phyloP scores from a whole-genome alignment of 2,888 invertebrate genomes.

The Parapristionchus giblindavisi region DNA sequence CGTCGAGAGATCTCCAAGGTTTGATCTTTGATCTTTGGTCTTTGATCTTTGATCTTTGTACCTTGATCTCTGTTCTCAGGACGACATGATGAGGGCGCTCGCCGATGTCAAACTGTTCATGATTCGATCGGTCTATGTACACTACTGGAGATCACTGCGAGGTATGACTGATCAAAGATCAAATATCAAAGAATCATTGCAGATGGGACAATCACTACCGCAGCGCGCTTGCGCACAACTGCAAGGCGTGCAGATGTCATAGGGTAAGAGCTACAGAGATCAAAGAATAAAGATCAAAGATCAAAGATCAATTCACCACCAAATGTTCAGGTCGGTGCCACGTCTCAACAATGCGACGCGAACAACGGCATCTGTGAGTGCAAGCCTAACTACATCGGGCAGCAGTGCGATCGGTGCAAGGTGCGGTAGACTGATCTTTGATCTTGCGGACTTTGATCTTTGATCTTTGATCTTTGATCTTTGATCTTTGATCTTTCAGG shows the following conservation, averaged over 20 bases:
- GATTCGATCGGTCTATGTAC: conserved; percentile 85
- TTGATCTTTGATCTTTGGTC: conserved; percentile 13
- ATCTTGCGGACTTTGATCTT: neutral
- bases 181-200: no score
- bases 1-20: conserved; percentile 70
- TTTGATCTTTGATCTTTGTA: conserved; percentile 18
- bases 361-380: conserved; percentile 73
- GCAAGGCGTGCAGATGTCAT: conserved; percentile 80
- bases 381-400: conserved; percentile 71
- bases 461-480: no score
- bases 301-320: no score
- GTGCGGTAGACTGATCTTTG: no score
- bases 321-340: conserved; percentile 66
- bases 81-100: conserved; percentile 81
- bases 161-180: no score
- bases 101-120: conserved; percentile 82
- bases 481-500: no score
- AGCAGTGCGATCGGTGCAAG: conserved; percentile 71
- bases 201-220: conserved; percentile 68
- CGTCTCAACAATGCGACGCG: conserved; percentile 79
- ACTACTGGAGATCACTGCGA: conserved; percentile 89
- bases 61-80: conserved; percentile 71
- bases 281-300: neutral
- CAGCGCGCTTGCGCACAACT: conserved; percentile 61
- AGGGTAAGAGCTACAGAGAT: conserved; percentile 59